These are phyloP conservation scores for Trisateles emortualis DNA, from an alignment of 2,888 invertebrate species.

Conservation along the genomic window DNA sequence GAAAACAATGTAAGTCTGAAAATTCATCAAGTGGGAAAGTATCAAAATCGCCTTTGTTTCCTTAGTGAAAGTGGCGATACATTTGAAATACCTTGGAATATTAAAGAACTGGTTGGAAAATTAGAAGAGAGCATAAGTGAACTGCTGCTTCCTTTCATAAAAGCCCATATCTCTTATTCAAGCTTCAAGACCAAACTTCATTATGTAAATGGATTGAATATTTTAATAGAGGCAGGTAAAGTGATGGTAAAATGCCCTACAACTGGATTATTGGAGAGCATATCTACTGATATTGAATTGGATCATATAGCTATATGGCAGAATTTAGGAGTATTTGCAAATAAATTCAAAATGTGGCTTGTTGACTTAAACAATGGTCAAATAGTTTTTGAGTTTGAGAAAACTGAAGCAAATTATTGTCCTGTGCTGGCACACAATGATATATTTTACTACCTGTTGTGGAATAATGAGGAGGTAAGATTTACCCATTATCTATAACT, in stretches of 20 bases:
- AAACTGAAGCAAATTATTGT: constrained; percentile 53
- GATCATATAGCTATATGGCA: constrained; percentile 64
- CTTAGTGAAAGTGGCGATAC: constrained; percentile 73
- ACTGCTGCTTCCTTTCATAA: constrained; percentile 57
- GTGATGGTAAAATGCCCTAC: constrained; percentile 62
- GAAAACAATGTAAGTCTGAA: constrained; percentile 57
- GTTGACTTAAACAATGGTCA: constrained; percentile 60
- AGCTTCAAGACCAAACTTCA: constrained; percentile 23
- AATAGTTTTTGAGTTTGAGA: constrained; percentile 61
- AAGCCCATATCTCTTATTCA: constrained; percentile 34
- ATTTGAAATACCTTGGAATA: constrained; percentile 51
- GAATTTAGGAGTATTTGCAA: constrained; percentile 58
- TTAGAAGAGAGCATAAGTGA: constrained; percentile 52
- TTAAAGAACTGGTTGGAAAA: constrained; percentile 54
- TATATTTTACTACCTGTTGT: constrained; percentile 68
- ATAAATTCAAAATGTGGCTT: constrained; percentile 67
- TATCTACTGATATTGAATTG: constrained; percentile 47
- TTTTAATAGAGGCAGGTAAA: constrained; percentile 52
- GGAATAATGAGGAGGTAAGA: constrained; percentile 65
- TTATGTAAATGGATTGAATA: constrained; percentile 55
- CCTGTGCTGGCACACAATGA: constrained; percentile 63
- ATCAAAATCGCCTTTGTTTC: constrained; percentile 55
- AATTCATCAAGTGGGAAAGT: constrained; percentile 56
- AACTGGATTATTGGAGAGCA: constrained; percentile 61
- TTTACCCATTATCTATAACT: background rate